phyloP scores from a whole-genome alignment of 2,113 vertebrate genomes.

The Loxodonta africana region DNA sequence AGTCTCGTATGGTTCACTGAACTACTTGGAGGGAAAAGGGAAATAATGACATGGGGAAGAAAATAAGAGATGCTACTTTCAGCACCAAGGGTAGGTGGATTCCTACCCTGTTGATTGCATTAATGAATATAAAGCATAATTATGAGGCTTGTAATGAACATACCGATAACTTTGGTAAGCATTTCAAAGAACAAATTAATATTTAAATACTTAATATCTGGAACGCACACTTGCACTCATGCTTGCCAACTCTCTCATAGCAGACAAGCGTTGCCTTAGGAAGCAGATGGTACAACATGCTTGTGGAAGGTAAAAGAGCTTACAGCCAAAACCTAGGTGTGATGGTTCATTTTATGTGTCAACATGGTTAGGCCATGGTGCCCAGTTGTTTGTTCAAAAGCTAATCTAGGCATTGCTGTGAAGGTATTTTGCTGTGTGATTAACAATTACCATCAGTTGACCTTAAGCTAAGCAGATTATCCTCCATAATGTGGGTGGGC shows the following conservation, averaged over 20 bases:
- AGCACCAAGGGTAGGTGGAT: neutral
- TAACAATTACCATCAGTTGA: neutral
- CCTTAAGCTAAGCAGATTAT: neutral
- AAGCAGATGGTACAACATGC: conserved; percentile 44
- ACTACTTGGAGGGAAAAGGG: conserved; percentile 51
- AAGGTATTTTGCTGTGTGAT: neutral
- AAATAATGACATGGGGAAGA: conserved; percentile 38
- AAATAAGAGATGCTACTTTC: conserved; percentile 41
- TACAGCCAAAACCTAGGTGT: conserved; percentile 9
- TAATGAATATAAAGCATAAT: conserved; percentile 68
- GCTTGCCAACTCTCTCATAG: conserved; percentile 65
- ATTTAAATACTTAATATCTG: conserved; percentile 78
- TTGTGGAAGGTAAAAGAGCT: conserved; percentile 37
- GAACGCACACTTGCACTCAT: conserved; percentile 39
- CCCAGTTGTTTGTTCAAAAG: neutral
- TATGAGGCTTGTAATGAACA: conserved; percentile 62
- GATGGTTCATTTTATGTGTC: neutral
- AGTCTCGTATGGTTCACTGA: conserved; percentile 35
- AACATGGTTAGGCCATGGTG: neutral
- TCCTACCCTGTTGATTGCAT: conserved; percentile 56
- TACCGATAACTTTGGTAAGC: conserved; percentile 63
- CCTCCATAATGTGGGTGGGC: neutral
- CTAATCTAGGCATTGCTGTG: neutral
- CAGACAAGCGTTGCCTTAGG: conserved; percentile 32
- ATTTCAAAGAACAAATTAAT: conserved; percentile 71